Base-by-base conservation (phyloP, 2,888 invertebrate genomes). In the Thumatha senex region DNA sequence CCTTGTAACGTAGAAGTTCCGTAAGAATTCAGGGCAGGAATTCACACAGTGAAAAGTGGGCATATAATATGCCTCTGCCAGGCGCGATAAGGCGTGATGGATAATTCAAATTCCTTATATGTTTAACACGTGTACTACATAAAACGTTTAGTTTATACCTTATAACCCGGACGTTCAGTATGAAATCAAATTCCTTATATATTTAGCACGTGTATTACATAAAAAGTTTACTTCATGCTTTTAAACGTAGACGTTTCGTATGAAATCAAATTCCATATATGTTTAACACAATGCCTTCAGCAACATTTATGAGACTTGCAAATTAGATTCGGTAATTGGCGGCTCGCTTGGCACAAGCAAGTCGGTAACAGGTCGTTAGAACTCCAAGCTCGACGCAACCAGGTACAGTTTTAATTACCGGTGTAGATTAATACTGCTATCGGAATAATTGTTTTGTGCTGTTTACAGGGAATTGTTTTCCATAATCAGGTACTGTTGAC, bases 371-470 rank as follows among this genome's bases (percentile, higher is more conserved):
- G 35, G 47, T 61, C 64, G 54, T 67, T 63, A 67, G 54, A 46
- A 33, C 46, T 51, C 51, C 48, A 48, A 44, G 18, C 39, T 49
- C 29, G 36, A 46, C 46, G 30, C 11, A 18, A 43, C 50, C 46
- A 36, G 45, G 51, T 47, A 61, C 61, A 57, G 52, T 67, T 67
- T 68, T 65, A 68, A 68, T 67, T 68, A 58, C 57, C 46, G 43
- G 18, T 44, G 15, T 46, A 49, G 51, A 68, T 65, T 64, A 67
- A 65, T 65, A 56, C 48, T 48, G 47, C 40, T 46, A 55, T 61
- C 56, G 40, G 36, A 62, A 54, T 63, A 61, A 71, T 65, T 68
- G 57, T 58, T 63, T 53, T 45, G 53, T 42, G 54, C 42, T 55
- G 57, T 61, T 58, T 56, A 57, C 48, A 44, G 45, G 40, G 42